Percentiles rank a stretch among this genome's conserved stretches.
Conservation (phyloP, 2,888 invertebrate species). For the Lobophora halterata region DNA sequence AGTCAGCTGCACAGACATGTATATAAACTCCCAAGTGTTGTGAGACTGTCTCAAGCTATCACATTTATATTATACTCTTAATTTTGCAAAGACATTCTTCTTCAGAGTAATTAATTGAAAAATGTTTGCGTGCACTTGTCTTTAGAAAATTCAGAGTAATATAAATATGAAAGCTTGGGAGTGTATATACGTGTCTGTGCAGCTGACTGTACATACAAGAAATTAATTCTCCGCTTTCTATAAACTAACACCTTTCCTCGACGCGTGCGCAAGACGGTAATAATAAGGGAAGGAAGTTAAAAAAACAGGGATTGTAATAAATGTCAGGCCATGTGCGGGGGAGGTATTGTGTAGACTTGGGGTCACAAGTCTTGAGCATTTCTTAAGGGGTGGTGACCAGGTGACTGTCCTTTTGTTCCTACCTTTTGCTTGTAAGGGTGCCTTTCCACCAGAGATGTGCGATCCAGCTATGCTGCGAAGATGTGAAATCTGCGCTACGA, state of each 20-base stretch:
- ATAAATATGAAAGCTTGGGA: no score
- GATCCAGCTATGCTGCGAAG: constrained; percentile 4
- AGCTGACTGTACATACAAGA: no score
- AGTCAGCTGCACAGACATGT: no score
- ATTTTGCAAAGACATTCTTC: no score
- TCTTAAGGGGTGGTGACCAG: constrained; percentile 68
- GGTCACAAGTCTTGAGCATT: constrained; percentile 56
- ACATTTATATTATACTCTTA: no score
- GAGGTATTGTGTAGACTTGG: constrained; percentile 60
- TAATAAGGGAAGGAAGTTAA: constrained; percentile 66
- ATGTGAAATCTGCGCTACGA: no score
- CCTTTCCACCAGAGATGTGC: constrained; percentile 10
- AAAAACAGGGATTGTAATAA: constrained; percentile 59
- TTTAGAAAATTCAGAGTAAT: no score
- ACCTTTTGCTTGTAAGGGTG: constrained; percentile 20
- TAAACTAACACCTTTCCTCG: constrained; percentile 70
- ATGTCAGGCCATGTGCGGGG: constrained; percentile 73
- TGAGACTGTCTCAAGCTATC: no score
- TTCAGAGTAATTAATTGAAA: no score
- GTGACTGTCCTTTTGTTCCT: constrained; percentile 48
- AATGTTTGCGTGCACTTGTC: no score
- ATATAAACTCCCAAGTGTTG: no score
- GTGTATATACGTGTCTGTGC: no score
- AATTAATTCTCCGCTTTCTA: constrained; percentile 67
- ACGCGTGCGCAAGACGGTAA: constrained; percentile 63